These are phyloP conservation scores for Drosophila triauraria DNA, from an alignment of 1,140 invertebrate species.

Conservation along the genomic window DNA sequence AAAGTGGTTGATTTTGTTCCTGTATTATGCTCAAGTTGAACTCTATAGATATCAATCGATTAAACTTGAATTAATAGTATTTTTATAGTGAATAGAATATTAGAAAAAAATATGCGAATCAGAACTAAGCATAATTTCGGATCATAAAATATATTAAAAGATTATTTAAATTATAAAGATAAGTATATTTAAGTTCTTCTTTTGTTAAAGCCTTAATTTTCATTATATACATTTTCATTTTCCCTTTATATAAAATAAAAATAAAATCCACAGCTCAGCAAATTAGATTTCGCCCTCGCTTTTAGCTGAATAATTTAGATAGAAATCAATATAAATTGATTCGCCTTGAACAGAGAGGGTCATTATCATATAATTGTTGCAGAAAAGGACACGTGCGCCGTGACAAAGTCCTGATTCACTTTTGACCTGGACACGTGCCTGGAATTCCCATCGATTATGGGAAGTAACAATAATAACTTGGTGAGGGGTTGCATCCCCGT, in stretches of 20 bases:
- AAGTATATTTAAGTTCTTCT: neutral
- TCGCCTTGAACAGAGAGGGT: constrained; percentile 33
- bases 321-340: constrained; percentile 42
- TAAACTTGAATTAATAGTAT: neutral
- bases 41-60: neutral
- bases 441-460: constrained; percentile 47
- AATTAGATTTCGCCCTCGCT: neutral
- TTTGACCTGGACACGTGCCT: constrained; percentile 65
- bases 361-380: constrained; percentile 65
- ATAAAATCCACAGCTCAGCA: neutral
- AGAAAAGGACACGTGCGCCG: constrained; percentile 50
- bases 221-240: neutral
- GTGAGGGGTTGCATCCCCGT: constrained; percentile 23
- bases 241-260: too few species aligned
- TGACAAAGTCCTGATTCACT: constrained; percentile 47
- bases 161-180: too few species aligned
- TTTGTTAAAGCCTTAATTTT: neutral
- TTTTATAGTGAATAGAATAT: neutral
- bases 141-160: neutral
- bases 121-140: neutral
- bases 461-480: constrained; percentile 4
- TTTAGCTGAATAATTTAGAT: constrained; percentile 21
- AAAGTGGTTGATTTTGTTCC: constrained; percentile 4
- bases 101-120: neutral
- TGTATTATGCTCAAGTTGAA: neutral